Evolutionary conservation across 2,888 invertebrate genomes (phyloP).

Genomic region (Teinopalpus imperialis): DNA sequence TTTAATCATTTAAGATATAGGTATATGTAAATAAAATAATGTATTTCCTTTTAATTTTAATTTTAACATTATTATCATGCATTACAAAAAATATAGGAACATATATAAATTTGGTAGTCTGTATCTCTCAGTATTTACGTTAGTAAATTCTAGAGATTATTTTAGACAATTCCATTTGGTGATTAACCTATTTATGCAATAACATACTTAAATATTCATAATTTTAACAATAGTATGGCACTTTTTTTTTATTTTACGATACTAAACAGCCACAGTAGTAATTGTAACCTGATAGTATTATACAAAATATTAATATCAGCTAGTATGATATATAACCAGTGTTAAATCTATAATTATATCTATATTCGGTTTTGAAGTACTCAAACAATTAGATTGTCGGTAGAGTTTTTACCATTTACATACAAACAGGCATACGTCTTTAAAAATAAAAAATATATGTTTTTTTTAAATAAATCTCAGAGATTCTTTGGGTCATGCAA

Average conservation of each 20-base stretch:
- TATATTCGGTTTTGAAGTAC: conserved; percentile 7
- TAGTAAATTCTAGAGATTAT: conserved; percentile 22
- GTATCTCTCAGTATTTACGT: conserved; percentile 19
- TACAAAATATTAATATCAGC: not conserved
- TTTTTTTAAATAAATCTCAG: not conserved
- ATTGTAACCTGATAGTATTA: not conserved
- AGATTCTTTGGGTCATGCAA: conserved; percentile 13
- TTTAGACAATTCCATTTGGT: not conserved
- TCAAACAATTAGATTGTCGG: not conserved
- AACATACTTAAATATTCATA: conserved; percentile 1
- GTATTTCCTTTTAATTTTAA: no score
- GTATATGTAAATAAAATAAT: no score
- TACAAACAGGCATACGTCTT: not conserved
- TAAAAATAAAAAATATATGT: not conserved
- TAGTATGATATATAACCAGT: not conserved
- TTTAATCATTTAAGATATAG: no score
- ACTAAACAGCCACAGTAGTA: not conserved
- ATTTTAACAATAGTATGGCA: conserved; percentile 21
- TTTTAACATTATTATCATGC: conserved; percentile 21
- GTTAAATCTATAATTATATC: conserved; percentile 1
- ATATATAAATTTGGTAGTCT: conserved; percentile 15
- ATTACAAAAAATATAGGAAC: conserved; percentile 21
- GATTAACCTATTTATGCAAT: not conserved
- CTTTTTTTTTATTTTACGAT: conserved; percentile 2
- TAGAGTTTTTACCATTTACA: not conserved